Percentiles rank a stretch among this genome's conserved stretches.
Conservation (phyloP, 2,797 vertebrate species). For the Gobio occitaniae region DNA sequence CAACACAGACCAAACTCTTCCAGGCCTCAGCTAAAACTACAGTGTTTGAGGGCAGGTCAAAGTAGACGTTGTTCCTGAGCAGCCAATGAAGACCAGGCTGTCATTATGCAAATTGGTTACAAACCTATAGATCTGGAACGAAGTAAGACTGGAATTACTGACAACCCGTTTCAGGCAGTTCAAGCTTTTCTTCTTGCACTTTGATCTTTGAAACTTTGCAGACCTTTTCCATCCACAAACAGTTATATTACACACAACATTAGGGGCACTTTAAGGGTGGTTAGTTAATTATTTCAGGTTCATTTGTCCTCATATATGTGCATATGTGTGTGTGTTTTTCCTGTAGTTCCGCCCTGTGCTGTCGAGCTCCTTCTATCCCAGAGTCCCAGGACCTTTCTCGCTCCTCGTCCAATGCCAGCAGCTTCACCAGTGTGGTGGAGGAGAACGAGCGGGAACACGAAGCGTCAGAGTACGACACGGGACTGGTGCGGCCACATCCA, state of each 20-base stretch:
- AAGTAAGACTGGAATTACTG: no score
- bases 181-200: neutral
- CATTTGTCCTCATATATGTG: neutral
- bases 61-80: neutral
- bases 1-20: neutral
- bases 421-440: constrained; percentile 93
- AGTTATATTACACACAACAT: neutral
- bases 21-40: neutral
- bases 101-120: neutral
- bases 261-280: neutral
- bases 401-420: constrained; percentile 96
- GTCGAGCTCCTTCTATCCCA: constrained; percentile 80
- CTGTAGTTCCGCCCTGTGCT: constrained; percentile 69
- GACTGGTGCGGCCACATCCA: constrained; percentile 75
- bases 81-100: neutral
- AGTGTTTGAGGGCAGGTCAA: neutral
- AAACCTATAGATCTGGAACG: neutral
- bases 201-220: neutral
- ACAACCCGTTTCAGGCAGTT: no score
- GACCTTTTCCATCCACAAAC: neutral
- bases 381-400: constrained; percentile 88
- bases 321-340: constrained; percentile 5
- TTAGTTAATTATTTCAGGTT: neutral
- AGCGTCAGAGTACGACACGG: constrained; percentile 84
- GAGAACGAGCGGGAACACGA: constrained; percentile 85